phyloP scores from a whole-genome alignment of 2,888 invertebrate species.

The Athripsodes cinereus region DNA sequence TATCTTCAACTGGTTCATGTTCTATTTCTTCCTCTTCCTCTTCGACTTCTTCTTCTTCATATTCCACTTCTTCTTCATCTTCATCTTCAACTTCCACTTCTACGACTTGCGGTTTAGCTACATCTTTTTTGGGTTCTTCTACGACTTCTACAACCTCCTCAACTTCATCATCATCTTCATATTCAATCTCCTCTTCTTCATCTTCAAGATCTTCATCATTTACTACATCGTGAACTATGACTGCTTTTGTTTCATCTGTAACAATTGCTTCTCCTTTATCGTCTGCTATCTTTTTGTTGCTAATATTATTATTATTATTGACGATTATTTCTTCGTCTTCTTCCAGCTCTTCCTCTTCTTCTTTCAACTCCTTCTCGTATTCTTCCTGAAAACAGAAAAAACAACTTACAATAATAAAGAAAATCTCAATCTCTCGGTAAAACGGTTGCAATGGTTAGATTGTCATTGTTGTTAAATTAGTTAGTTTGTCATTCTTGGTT shows the following conservation, averaged over 20 bases:
- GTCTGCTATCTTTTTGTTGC: background rate
- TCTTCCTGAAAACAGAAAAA: slow-evolving; percentile 36
- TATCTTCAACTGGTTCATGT: background rate
- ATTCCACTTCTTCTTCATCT: slow-evolving; percentile 27
- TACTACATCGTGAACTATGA: slow-evolving; percentile 18
- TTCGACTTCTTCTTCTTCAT: slow-evolving; percentile 24
- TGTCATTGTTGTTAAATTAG: background rate
- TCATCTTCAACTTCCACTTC: slow-evolving; percentile 18
- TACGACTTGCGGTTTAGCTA: background rate
- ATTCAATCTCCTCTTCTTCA: slow-evolving; percentile 30
- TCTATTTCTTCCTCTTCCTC: slow-evolving; percentile 7
- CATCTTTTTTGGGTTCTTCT: background rate
- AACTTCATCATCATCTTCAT: slow-evolving; percentile 25
- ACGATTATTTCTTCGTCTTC: slow-evolving; percentile 29
- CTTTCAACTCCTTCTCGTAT: slow-evolving; percentile 38
- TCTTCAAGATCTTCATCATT: slow-evolving; percentile 33
- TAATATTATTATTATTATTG: slow-evolving; percentile 16
- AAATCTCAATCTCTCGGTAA: too few relatives aligned
- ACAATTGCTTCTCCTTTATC: background rate
- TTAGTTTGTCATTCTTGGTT: background rate
- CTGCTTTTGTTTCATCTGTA: background rate
- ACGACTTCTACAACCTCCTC: slow-evolving; percentile 29
- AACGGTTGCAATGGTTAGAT: too few relatives aligned
- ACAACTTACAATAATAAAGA: too few relatives aligned
- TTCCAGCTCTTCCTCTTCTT: slow-evolving; percentile 34